Conservation (phyloP, 2,113 vertebrate species). For the Platysteira castanea region DNA sequence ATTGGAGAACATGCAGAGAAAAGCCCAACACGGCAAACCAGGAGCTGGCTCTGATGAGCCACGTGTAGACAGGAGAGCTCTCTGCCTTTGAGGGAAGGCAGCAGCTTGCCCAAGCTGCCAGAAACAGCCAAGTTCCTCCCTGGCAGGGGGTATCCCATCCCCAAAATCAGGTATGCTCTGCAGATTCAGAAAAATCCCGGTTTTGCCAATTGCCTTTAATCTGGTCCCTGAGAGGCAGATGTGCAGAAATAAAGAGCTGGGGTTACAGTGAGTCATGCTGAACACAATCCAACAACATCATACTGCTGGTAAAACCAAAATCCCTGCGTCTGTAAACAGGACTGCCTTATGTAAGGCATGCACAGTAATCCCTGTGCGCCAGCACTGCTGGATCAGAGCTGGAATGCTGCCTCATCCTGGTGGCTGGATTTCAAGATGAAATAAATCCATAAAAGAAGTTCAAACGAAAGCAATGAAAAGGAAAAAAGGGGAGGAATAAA, state of each 20-base stretch:
- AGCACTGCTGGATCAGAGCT: background rate
- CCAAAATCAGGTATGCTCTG: background rate
- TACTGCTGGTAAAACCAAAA: constrained; percentile 8
- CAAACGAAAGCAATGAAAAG: background rate
- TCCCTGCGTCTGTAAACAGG: background rate
- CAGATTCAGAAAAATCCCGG: background rate
- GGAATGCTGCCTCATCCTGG: background rate
- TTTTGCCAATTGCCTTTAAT: background rate
- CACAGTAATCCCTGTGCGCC: background rate
- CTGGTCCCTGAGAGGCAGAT: background rate
- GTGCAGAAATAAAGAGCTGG: background rate
- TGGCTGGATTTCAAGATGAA: background rate
- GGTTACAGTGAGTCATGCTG: constrained; percentile 12
- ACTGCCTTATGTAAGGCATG: background rate
- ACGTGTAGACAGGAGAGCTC: rapidly evolving
- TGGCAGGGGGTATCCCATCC: background rate
- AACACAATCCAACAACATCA: background rate
- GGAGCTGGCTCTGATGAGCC: background rate
- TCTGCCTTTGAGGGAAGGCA: background rate
- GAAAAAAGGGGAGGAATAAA: background rate
- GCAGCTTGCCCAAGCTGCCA: background rate
- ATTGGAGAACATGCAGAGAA: background rate
- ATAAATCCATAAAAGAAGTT: background rate
- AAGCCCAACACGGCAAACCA: background rate
- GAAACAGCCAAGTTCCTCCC: background rate